phyloP scores from a whole-genome alignment of 2,888 invertebrate species.

The Autographa pulchrina region DNA sequence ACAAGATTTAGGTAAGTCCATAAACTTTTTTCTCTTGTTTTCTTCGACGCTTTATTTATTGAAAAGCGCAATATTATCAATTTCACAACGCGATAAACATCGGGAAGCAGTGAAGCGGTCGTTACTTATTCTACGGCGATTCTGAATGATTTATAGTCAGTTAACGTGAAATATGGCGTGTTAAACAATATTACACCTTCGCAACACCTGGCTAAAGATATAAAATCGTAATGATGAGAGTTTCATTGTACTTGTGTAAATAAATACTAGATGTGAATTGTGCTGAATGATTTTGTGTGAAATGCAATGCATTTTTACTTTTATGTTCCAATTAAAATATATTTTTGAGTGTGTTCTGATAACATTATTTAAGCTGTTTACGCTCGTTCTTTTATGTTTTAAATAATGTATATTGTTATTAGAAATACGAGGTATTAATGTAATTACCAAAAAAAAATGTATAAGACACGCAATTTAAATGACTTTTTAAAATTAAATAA shows the following conservation, averaged over 20 bases:
- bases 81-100: constrained; percentile 43
- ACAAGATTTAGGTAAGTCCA: not conserved
- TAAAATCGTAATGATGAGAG: constrained; percentile 30
- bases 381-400: not conserved
- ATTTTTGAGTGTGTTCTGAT: not conserved
- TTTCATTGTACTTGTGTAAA: constrained; percentile 36
- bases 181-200: constrained; percentile 58
- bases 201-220: constrained; percentile 59
- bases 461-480: no score
- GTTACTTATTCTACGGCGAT: constrained; percentile 57
- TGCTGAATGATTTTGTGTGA: not conserved
- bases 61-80: constrained; percentile 35
- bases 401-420: no score
- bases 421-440: no score
- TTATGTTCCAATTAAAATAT: not conserved
- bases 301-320: not conserved
- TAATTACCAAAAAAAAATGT: no score
- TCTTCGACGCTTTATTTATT: constrained; percentile 21
- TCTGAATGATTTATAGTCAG: constrained; percentile 64
- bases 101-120: constrained; percentile 36
- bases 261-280: constrained; percentile 22
- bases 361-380: not conserved
- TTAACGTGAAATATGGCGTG: constrained; percentile 43
- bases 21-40: not conserved
- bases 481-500: no score